Conservation (phyloP, 2,113 vertebrate species). For the Perognathus longimembris region DNA sequence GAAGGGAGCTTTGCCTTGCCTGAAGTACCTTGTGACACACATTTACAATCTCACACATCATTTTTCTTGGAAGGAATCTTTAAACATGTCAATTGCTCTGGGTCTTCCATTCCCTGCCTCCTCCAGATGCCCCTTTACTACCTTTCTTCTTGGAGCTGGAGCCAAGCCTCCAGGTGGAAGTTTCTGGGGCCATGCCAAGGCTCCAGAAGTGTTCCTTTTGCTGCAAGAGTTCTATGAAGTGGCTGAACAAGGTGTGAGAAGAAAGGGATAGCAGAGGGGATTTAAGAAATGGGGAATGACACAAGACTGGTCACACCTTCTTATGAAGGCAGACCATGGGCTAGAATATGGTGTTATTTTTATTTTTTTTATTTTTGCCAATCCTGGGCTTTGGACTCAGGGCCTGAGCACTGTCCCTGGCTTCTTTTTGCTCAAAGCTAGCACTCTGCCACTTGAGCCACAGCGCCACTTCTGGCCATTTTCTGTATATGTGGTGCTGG, state of each 20-base stretch:
- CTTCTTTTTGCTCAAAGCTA: too few species aligned
- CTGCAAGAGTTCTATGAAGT: neutral
- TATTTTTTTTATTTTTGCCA: too few species aligned
- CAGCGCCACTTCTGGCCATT: too few species aligned
- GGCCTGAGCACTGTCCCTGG: too few species aligned
- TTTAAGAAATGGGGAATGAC: neutral
- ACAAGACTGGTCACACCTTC: neutral
- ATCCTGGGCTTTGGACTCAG: too few species aligned
- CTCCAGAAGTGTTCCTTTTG: neutral
- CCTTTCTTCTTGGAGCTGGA: neutral
- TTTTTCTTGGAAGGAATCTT: constrained; percentile 70
- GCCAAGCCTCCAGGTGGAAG: constrained; percentile 21
- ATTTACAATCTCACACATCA: constrained; percentile 65
- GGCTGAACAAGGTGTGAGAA: neutral
- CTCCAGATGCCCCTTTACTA: neutral
- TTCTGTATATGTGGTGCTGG: too few species aligned
- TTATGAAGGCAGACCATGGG: too few species aligned
- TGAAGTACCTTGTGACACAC: constrained; percentile 23
- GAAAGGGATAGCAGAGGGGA: neutral
- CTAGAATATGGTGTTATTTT: too few species aligned
- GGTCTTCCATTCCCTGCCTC: neutral
- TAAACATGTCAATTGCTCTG: constrained; percentile 70
- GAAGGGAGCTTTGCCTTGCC: constrained; percentile 6
- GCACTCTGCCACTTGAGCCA: too few species aligned
- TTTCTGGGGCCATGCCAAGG: neutral